These are phyloP conservation scores for Carabus problematicus DNA, from an alignment of 2,888 invertebrate species.

Conservation along the genomic window DNA sequence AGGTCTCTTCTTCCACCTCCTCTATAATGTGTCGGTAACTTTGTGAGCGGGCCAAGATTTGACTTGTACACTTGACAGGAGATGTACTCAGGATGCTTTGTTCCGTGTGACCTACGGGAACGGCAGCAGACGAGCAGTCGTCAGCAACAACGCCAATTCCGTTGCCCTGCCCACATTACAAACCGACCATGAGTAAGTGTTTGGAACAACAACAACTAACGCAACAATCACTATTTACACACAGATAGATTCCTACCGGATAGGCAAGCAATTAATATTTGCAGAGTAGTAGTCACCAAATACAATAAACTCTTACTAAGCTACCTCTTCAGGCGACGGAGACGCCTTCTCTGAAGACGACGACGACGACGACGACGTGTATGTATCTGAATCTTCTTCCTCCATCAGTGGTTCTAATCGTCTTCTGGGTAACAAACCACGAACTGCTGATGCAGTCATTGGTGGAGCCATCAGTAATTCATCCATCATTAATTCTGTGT, in stretches of 20 bases:
- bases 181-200: slow-evolving; percentile 47
- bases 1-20: slow-evolving; percentile 50
- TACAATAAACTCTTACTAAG: slow-evolving; percentile 42
- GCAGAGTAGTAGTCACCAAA: slow-evolving; percentile 8
- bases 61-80: slow-evolving; percentile 65
- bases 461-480: slow-evolving; percentile 80
- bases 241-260: neutral
- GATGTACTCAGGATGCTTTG: slow-evolving; percentile 43
- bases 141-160: slow-evolving; percentile 62
- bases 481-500: slow-evolving; percentile 83
- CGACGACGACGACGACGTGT: slow-evolving; percentile 56
- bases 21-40: slow-evolving; percentile 59
- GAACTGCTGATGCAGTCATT: slow-evolving; percentile 73
- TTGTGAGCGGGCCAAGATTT: slow-evolving; percentile 64
- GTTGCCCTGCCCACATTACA: slow-evolving; percentile 62
- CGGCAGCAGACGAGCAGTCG: slow-evolving; percentile 62
- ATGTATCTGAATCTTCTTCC: slow-evolving; percentile 79
- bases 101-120: slow-evolving; percentile 46
- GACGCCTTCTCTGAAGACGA: slow-evolving; percentile 48
- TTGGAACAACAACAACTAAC: neutral
- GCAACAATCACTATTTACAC: too few relatives aligned
- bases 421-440: slow-evolving; percentile 75
- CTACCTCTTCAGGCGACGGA: slow-evolving; percentile 59
- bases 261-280: slow-evolving; percentile 2
- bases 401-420: slow-evolving; percentile 83